Percentiles rank a stretch among this genome's conserved stretches.
phyloP scores from a whole-genome alignment of 2,113 vertebrate species.

The Phaethornis superciliosus region DNA sequence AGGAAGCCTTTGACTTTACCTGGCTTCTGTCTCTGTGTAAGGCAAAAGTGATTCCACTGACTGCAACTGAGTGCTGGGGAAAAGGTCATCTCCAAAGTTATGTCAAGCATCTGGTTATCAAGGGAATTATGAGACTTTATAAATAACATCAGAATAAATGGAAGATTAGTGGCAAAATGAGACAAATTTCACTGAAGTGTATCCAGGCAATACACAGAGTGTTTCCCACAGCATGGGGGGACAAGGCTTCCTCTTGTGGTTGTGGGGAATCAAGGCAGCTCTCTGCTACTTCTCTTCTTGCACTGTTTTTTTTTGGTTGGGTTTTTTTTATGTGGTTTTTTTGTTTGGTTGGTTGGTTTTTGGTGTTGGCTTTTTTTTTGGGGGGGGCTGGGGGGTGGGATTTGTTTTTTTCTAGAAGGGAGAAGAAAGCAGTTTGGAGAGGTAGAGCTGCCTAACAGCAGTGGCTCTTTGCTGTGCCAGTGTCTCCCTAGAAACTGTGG shows the following conservation, averaged over 20 bases:
- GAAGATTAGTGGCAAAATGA: not conserved
- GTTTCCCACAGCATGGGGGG: not conserved
- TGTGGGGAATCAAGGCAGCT: not conserved
- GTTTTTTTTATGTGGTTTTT: no score
- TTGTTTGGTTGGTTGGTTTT: no score
- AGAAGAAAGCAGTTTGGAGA: not conserved
- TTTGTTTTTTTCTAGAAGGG: not conserved
- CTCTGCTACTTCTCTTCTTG: not conserved
- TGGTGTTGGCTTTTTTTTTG: not conserved
- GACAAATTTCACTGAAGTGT: not conserved
- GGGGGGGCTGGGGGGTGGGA: no score
- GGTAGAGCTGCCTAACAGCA: not conserved
- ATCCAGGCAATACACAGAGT: not conserved
- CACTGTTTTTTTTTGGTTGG: not conserved
- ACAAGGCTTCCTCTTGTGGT: not conserved
- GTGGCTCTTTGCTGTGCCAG: not conserved
- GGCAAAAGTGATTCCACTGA: not conserved
- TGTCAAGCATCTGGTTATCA: constrained; percentile 7
- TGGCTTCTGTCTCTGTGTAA: not conserved
- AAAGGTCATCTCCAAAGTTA: not conserved
- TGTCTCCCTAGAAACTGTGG: not conserved
- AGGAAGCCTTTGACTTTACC: not conserved
- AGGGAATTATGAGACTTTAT: not conserved
- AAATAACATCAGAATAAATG: not conserved
- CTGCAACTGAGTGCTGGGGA: not conserved